These are phyloP conservation scores for Loxodonta africana DNA, from an alignment of 2,113 vertebrate species.

Conservation along the genomic window DNA sequence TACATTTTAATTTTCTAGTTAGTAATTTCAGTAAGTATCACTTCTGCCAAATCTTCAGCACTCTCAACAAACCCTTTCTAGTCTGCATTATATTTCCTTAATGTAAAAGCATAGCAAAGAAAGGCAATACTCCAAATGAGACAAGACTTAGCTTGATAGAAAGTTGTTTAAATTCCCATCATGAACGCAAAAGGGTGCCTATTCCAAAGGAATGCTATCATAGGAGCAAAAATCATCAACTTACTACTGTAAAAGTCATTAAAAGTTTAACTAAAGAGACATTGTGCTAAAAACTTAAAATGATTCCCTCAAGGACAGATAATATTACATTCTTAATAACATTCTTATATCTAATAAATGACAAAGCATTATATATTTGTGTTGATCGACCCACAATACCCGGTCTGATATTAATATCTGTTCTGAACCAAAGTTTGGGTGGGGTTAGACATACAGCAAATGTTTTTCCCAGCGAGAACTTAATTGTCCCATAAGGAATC, in stretches of 20 bases:
- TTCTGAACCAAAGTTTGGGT: not conserved
- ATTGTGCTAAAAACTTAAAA: not conserved
- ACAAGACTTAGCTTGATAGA: not conserved
- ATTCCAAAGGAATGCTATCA: not conserved
- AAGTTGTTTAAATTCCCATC: conserved; percentile 32
- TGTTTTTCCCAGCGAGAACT: not conserved
- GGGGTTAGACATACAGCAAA: not conserved
- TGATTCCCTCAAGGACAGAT: not conserved
- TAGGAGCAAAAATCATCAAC: not conserved
- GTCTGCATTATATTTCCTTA: conserved; percentile 14
- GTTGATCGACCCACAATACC: not conserved
- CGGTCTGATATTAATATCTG: not conserved
- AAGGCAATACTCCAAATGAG: not conserved
- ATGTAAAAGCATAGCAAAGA: conserved; percentile 4
- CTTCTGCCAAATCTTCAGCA: conserved; percentile 19
- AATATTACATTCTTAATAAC: not conserved
- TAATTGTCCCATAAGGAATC: not conserved
- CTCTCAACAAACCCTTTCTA: conserved; percentile 10
- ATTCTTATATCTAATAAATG: not conserved
- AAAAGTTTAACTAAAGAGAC: conserved; percentile 31
- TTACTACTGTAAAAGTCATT: conserved; percentile 32
- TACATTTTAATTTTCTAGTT: conserved; percentile 10
- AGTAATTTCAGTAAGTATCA: conserved; percentile 15
- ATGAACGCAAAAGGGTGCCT: conserved; percentile 18
- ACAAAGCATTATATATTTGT: not conserved